Evolutionary conservation across 2,888 invertebrate species (phyloP), one percentile per base, ranked within the genome.

Genomic region (Ceratothoa steindachneri): DNA sequence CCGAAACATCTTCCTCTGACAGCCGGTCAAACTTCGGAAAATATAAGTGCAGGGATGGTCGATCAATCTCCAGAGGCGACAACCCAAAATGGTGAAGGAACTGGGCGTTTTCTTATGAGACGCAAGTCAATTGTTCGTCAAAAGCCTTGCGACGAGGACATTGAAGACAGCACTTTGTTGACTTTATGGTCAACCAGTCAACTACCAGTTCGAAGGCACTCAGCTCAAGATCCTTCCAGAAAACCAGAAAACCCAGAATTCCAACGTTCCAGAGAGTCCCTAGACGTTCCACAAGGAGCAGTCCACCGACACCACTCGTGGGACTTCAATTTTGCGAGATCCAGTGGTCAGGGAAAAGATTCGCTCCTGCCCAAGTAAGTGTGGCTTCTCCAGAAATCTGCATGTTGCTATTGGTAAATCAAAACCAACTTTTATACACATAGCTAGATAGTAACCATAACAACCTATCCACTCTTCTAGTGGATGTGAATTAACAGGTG

Each of bases 131-230:
- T 90, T 24, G 87, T 89, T 22, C 86, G 93, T 15, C 93, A 93
- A 83, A 91, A 92, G 83, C 93, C 93, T 82, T 92, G 92, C 84
- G 93, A 93, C 82, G 93, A 93, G 81, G 93, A 83, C 29, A 83
- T 84, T 15, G 81, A 79, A 60, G 81, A 82, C 82, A 55, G 81
- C 78, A 72, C 81, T 72, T 80, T 71, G 64, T 65, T 74, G 28
- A 68, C 68, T n/a, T 81, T 77, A 12, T 80, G 81, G 82, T 60
- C 60, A 3, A 88, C 27, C 87, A 91, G 68, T 91, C 89, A 1
- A 88, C 89, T 27, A 89, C 93, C 86, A 91, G 93, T 0, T 87
- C 93, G 82, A 81, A 87, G 91, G 82, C 91, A 91, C 77, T 93
- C 93, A 53, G 93, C 93, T 19, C 93, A 93, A 82, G 93, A 93